Base-by-base conservation (phyloP, 2,888 invertebrate species). In the Hydraecia micacea region DNA sequence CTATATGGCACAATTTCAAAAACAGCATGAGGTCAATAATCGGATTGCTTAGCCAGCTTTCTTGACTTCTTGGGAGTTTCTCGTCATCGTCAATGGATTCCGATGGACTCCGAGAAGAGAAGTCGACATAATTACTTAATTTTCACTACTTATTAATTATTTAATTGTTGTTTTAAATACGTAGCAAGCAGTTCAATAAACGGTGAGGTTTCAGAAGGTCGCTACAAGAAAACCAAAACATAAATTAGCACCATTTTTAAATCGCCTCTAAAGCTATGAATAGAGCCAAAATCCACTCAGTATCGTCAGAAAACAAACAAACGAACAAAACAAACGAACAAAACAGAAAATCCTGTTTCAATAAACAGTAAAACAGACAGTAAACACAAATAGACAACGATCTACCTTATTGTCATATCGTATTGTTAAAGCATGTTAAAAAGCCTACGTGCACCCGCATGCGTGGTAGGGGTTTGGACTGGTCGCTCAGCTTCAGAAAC, bases 391-490 rank as follows among this genome's bases (percentile, higher is more conserved):
- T 9, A 36, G 73, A 62, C 28, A 69, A 79, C 18, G 42, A 60
- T 52, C 63, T 46, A 66, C 15, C 32, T 58, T 78, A 78, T 55
- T 84, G 65, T 49, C 68, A 32, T 39, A 83, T n/a, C 63, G 25
- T 42, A 75, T 85, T 68, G 66, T 60, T 58, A 52, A 52, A 36
- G 5, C n/a, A 75, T 71, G 62, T 55, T 52, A 63, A 36, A 63
- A 36, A 63, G 18, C 8, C 42, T 52, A 68, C 25, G 15, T 42
- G 32, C 15, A n/a, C 52, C 6, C 21, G 39, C 49, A 15, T 49
- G 67, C 68, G 52, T 87, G 68, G 82, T 86, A 81, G 77, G 80
- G 70, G 78, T 15, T 77, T 28, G 21, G 15, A 60, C 74, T 42
- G 71, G 62, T 58, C 49, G 58, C 66, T 74, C 49, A 32, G 69